Evolutionary conservation across 2,797 vertebrate genomes (phyloP).

Genomic region (Cichlasoma orientale): DNA sequence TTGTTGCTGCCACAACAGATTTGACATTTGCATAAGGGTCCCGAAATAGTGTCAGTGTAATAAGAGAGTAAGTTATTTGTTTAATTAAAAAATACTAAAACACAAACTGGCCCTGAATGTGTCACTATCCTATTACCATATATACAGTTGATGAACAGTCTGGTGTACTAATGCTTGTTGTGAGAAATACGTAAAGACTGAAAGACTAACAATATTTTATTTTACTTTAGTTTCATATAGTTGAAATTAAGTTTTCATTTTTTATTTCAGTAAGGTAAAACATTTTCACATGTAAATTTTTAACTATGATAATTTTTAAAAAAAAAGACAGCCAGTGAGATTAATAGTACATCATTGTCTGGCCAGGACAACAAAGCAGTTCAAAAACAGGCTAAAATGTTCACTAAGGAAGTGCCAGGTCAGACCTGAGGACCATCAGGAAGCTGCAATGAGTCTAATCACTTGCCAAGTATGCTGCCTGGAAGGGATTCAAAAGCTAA

Average conservation of each 20-base stretch:
- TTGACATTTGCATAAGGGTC: not conserved
- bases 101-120: not conserved
- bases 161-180: too few relatives aligned
- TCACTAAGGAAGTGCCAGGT: slow-evolving; percentile 23
- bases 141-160: too few relatives aligned
- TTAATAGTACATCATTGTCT: not conserved
- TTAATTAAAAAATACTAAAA: not conserved
- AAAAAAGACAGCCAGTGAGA: not conserved
- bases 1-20: not conserved
- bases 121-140: not conserved
- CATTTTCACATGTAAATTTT: not conserved
- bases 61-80: not conserved
- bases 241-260: not conserved
- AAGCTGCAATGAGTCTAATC: slow-evolving; percentile 32
- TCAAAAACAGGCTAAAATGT: not conserved
- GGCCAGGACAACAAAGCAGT: not conserved
- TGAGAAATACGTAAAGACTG: too few relatives aligned
- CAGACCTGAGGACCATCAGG: slow-evolving; percentile 33
- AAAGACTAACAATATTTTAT: not conserved
- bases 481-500: slow-evolving; percentile 17
- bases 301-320: not conserved
- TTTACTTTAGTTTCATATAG: too few relatives aligned
- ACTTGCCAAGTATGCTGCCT: slow-evolving; percentile 8
- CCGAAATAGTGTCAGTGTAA: not conserved
- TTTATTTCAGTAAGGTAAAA: not conserved